Evolutionary conservation across 2,113 vertebrate species (phyloP).

Genomic region (Thalassoma bifasciatum): DNA sequence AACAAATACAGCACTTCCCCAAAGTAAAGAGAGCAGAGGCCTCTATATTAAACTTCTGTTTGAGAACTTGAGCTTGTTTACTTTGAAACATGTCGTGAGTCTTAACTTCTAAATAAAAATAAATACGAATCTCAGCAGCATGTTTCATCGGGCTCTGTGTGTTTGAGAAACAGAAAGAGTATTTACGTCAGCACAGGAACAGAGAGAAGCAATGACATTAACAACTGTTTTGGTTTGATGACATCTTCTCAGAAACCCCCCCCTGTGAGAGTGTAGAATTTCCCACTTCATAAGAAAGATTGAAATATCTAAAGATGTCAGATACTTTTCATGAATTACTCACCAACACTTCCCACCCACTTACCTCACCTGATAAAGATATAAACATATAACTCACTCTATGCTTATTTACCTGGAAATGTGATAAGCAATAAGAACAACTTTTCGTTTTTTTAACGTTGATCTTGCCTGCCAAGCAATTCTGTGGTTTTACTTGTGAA

Average conservation of each 20-base stretch:
- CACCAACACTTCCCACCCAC: slow-evolving; percentile 30
- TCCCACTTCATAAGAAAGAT: slow-evolving; percentile 39
- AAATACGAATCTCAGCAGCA: too few relatives aligned
- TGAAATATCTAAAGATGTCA: slow-evolving; percentile 18
- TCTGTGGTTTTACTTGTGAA: too few relatives aligned
- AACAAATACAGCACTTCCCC: slow-evolving; percentile 42
- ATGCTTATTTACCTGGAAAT: not conserved
- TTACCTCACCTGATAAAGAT: not conserved
- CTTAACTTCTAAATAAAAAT: not conserved
- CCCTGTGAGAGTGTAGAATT: slow-evolving; percentile 55
- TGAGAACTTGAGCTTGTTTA: slow-evolving; percentile 8
- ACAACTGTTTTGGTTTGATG: slow-evolving; percentile 22
- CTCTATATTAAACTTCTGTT: slow-evolving; percentile 22
- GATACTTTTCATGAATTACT: slow-evolving; percentile 40
- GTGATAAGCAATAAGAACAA: too few relatives aligned
- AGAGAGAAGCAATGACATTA: slow-evolving; percentile 4
- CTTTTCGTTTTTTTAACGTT: too few relatives aligned
- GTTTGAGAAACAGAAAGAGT: not conserved
- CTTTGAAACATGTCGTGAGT: not conserved
- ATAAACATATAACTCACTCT: not conserved
- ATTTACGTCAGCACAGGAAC: not conserved
- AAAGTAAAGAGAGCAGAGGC: not conserved
- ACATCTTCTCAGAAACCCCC: slow-evolving; percentile 57
- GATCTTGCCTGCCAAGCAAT: too few relatives aligned
- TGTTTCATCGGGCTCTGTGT: not conserved